Percentiles rank a stretch among this genome's conserved stretches.
phyloP scores from a whole-genome alignment of 2,888 invertebrate genomes.

The Heterodera filipjevi region DNA sequence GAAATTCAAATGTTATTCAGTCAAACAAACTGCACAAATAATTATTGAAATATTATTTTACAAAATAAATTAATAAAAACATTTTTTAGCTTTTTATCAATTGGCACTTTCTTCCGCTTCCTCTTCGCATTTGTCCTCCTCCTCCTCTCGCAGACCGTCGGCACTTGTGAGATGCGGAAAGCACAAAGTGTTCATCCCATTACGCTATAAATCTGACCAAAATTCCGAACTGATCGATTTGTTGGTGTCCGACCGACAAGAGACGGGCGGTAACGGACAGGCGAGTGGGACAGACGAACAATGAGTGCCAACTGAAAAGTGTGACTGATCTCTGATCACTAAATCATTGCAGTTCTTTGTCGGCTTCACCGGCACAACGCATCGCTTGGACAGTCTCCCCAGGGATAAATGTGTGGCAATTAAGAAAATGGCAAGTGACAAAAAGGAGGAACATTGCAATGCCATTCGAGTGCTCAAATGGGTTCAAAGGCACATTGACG shows the following conservation, averaged over 20 bases:
- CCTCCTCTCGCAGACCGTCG: not conserved
- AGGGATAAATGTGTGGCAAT: conserved; percentile 4
- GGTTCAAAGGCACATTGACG: not conserved
- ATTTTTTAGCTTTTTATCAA: too few species aligned
- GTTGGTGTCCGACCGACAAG: not conserved
- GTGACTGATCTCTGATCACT: not conserved
- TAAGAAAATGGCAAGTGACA: not conserved
- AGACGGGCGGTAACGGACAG: not conserved
- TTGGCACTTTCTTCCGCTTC: not conserved
- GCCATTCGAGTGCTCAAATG: not conserved
- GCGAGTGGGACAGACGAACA: not conserved
- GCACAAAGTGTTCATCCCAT: not conserved
- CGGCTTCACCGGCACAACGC: not conserved
- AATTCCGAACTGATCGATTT: not conserved
- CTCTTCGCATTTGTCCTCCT: not conserved
- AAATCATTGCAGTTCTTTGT: not conserved
- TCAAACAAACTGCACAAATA: not conserved
- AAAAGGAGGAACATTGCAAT: not conserved
- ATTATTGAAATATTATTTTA: too few species aligned
- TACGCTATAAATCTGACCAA: not conserved
- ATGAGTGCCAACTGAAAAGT: not conserved
- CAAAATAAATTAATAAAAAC: too few species aligned
- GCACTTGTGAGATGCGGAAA: not conserved
- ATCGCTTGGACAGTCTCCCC: not conserved
- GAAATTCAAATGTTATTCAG: not conserved